Percentiles rank a stretch among this genome's conserved stretches.
Conservation (phyloP, 2,888 invertebrate genomes). For the Lepidochitona cinerea region DNA sequence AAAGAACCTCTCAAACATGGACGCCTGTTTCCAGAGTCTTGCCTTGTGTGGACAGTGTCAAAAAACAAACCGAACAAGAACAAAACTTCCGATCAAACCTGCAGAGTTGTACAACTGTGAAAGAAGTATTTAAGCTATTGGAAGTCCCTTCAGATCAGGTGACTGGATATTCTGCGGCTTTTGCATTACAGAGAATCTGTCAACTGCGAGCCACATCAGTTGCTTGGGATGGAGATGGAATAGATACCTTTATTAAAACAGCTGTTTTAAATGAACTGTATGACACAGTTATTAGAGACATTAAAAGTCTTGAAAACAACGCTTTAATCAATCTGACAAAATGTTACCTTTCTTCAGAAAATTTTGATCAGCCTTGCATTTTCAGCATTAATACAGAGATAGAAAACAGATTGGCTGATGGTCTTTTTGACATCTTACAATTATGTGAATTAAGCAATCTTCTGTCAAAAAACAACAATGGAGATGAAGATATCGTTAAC, state of each 20-base stretch:
- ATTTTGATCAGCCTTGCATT: slow-evolving; percentile 31
- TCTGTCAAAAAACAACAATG: slow-evolving; percentile 73
- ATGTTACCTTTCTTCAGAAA: slow-evolving; percentile 38
- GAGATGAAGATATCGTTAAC: slow-evolving; percentile 75
- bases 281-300: slow-evolving; percentile 68
- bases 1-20: slow-evolving; percentile 65
- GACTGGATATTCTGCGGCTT: slow-evolving; percentile 57
- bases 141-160: slow-evolving; percentile 73
- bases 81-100: slow-evolving; percentile 36
- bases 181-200: slow-evolving; percentile 46
- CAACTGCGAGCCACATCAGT: slow-evolving; percentile 42
- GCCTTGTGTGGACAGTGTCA: slow-evolving; percentile 23
- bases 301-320: slow-evolving; percentile 33
- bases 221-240: slow-evolving; percentile 51
- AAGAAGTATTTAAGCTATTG: slow-evolving; percentile 69
- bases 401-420: slow-evolving; percentile 76
- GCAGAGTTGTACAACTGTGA: slow-evolving; percentile 40
- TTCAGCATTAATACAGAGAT: slow-evolving; percentile 77
- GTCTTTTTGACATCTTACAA: slow-evolving; percentile 75
- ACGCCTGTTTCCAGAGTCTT: slow-evolving; percentile 14
- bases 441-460: slow-evolving; percentile 76
- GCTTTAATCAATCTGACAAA: slow-evolving; percentile 38
- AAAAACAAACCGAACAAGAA: slow-evolving; percentile 40
- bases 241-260: slow-evolving; percentile 69
- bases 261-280: slow-evolving; percentile 73